Base-by-base conservation (phyloP, 92 coral and sea anemone species). In the Galaxea fascicularis region DNA sequence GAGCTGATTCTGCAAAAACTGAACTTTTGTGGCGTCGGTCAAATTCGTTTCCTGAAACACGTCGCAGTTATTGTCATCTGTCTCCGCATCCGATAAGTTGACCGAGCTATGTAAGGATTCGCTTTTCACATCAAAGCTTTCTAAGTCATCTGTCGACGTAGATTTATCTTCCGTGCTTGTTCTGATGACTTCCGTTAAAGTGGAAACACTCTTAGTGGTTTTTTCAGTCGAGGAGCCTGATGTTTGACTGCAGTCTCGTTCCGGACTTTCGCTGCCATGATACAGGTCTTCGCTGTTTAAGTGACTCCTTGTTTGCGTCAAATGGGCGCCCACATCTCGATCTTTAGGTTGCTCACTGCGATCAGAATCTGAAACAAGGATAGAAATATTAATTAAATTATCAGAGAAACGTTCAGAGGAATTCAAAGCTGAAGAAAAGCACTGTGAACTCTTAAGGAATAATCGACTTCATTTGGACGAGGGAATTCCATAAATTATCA, bases 131-230 rank as follows among this genome's bases (percentile, higher is more conserved):
- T 56, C 70, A 74, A 81, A 79, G 46, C 62, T 71, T 69, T 56
- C 80, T 52, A 96, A 87, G 57, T 92, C 95, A 22, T 88, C 88
- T 0, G 98, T 97, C 21, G 98, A 95, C 16, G 99, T 97, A 1
- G 93, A 85, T 71, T 95, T 91, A 72, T 93, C 94, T 29, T 83
- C 85, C 59, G 73, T 88, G 22, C 1, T 58, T 51, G 51, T 29
- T 25, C 45, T 41, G 46, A 94, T 81, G 29, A 91, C 95, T 31
- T 90, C 92, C 9, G 94, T 97, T 22, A 98, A 92, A 17, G 98
- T 97, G 18, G 92, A 77, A 29, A 79, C 86, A 51, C 88, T 91
- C 67, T 67, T 89, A 31, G 82, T 91, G 14, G 22, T 71, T 53
- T 62, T 67, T n/a, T 47, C 47, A 14, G 68, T 56, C 25, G 89